phyloP scores from a whole-genome alignment of 2,113 vertebrate species.

The Danionella cerebrum region DNA sequence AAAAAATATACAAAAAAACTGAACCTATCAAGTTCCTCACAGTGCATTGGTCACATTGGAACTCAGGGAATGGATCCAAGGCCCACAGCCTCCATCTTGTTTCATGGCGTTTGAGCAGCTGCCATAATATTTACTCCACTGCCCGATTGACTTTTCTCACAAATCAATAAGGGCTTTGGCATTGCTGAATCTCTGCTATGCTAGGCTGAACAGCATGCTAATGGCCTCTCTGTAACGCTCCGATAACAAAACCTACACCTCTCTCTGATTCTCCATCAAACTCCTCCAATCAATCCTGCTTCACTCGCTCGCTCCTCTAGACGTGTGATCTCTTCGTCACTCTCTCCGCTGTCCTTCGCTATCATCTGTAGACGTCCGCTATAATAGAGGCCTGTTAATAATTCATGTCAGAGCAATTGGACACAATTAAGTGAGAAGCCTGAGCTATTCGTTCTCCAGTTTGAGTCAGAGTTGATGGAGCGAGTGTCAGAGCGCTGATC shows the following conservation, averaged over 20 bases:
- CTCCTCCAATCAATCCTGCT: slow-evolving; percentile 33
- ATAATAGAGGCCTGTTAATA: slow-evolving; percentile 62
- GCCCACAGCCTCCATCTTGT: slow-evolving; percentile 26
- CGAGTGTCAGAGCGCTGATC: slow-evolving; percentile 16
- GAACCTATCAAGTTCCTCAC: too few relatives aligned
- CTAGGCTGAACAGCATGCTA: slow-evolving; percentile 54
- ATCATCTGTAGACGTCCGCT: slow-evolving; percentile 42
- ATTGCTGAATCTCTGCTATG: slow-evolving; percentile 51
- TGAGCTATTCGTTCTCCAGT: slow-evolving; percentile 65
- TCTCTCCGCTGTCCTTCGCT: slow-evolving; percentile 37
- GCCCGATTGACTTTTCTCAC: slow-evolving; percentile 60
- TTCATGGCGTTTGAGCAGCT: slow-evolving; percentile 45
- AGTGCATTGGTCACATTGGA: background rate
- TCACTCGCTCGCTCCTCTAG: background rate
- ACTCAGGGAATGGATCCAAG: background rate
- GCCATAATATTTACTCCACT: slow-evolving; percentile 66
- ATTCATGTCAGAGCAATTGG: slow-evolving; percentile 72
- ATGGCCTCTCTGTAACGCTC: slow-evolving; percentile 61
- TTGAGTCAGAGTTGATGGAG: slow-evolving; percentile 23
- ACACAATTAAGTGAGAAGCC: slow-evolving; percentile 69
- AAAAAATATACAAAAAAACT: too few relatives aligned
- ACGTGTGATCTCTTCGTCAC: background rate
- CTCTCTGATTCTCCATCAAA: slow-evolving; percentile 14
- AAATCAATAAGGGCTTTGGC: slow-evolving; percentile 66
- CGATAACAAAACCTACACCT: slow-evolving; percentile 46